These are phyloP conservation scores for Naso thynnoides DNA, from an alignment of 2,797 vertebrate species.

Conservation along the genomic window DNA sequence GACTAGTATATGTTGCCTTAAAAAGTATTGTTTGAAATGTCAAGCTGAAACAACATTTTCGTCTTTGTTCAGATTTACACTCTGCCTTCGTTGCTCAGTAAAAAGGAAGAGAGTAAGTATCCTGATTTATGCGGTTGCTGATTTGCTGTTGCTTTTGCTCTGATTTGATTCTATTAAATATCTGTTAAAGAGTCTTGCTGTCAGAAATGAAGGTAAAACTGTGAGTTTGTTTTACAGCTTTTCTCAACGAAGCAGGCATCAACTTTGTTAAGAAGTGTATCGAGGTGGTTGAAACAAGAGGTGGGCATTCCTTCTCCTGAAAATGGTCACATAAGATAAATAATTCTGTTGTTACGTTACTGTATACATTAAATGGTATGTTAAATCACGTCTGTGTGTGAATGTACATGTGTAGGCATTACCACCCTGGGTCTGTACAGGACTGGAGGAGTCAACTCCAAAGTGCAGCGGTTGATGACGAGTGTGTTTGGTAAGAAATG, in stretches of 20 bases:
- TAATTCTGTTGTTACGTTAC: not conserved
- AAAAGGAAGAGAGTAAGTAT: constrained; percentile 98
- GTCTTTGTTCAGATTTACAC: constrained; percentile 92
- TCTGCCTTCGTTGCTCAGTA: constrained; percentile 95
- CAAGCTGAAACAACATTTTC: not conserved
- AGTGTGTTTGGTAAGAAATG: constrained; percentile 71
- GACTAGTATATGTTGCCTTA: not conserved
- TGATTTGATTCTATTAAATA: not conserved
- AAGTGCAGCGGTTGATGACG: constrained; percentile 77
- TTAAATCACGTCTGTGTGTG: constrained; percentile 5
- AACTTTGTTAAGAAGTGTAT: constrained; percentile 96
- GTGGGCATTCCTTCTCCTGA: constrained; percentile 61
- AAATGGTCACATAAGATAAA: constrained; percentile 7
- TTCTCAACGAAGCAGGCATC: constrained; percentile 95
- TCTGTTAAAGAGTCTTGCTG: not conserved
- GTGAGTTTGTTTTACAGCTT: constrained; percentile 84
- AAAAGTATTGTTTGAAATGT: not conserved
- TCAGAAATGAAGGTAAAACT: not conserved
- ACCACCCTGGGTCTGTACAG: constrained; percentile 77
- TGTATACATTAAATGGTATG: not conserved
- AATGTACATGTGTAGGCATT: constrained; percentile 70
- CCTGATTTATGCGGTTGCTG: not conserved
- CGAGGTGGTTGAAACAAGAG: constrained; percentile 92
- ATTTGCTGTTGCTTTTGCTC: not conserved
- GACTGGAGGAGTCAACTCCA: constrained; percentile 81